These are phyloP conservation scores for Myotis myotis DNA, from an alignment of 2,797 vertebrate species.

Conservation along the genomic window DNA sequence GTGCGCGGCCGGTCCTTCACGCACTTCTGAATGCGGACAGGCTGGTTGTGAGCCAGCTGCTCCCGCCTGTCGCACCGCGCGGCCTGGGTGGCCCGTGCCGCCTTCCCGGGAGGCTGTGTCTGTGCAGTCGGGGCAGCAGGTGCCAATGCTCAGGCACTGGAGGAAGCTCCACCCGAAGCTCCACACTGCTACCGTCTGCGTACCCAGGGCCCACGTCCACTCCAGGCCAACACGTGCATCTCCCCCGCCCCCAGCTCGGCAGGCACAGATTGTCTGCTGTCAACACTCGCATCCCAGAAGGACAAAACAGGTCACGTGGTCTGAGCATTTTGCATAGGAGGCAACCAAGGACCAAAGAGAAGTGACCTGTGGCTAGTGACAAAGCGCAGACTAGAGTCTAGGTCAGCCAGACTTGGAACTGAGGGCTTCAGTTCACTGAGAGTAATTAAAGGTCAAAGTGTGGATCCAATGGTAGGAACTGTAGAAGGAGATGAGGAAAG, in stretches of 20 bases:
- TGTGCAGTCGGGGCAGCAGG: slow-evolving; percentile 65
- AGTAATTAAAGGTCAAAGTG: neutral
- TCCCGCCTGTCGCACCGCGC: neutral
- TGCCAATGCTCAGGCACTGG: neutral
- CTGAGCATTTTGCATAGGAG: neutral
- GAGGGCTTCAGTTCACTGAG: neutral
- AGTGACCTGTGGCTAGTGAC: neutral
- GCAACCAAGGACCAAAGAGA: neutral
- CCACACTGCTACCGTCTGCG: neutral
- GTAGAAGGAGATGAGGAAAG: neutral
- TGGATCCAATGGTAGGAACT: neutral
- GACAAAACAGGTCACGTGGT: neutral
- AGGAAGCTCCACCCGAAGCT: neutral
- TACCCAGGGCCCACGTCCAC: neutral
- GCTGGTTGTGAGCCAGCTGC: slow-evolving; percentile 29
- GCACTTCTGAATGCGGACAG: neutral
- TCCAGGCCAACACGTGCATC: neutral
- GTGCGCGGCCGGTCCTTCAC: neutral
- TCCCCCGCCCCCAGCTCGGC: accelerated
- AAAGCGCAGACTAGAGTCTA: neutral
- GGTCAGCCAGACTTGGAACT: neutral
- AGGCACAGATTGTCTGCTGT: neutral
- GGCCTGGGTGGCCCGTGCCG: neutral
- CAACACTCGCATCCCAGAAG: neutral
- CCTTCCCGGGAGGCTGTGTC: neutral